Evolutionary conservation across 2,888 invertebrate genomes (phyloP).

Genomic region (Romanomermis culicivorax): DNA sequence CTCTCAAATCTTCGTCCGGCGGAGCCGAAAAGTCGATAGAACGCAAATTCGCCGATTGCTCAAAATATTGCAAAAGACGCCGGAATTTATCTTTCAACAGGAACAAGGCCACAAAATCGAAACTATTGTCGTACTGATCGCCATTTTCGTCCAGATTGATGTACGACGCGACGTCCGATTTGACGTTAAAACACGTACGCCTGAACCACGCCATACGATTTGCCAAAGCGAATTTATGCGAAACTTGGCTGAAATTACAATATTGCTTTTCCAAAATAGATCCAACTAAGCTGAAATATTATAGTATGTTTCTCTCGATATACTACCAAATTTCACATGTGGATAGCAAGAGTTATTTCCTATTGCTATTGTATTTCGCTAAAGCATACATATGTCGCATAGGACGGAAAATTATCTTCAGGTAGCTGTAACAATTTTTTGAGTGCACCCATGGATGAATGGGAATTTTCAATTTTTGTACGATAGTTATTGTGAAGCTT

Average conservation of each 20-base stretch:
- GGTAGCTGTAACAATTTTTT: no score
- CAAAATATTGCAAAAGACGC: neutral
- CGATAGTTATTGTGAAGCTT: no score
- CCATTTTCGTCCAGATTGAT: neutral
- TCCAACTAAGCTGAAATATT: no score
- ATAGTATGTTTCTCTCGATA: no score
- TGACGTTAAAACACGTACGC: neutral
- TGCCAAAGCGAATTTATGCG: neutral
- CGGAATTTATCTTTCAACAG: neutral
- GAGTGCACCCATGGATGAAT: no score
- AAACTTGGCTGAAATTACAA: neutral
- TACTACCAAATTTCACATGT: no score
- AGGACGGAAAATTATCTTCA: no score
- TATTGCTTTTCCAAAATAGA: no score
- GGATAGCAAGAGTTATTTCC: no score
- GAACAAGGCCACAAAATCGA: neutral
- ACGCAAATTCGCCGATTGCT: neutral
- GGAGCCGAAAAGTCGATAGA: neutral
- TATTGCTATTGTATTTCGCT: no score
- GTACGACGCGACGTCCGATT: neutral
- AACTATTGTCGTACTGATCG: neutral
- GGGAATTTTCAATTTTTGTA: no score
- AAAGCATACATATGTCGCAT: no score
- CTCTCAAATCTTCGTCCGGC: neutral
- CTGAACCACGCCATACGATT: neutral